Evolutionary conservation across 2,113 vertebrate species (phyloP), one percentile per base, ranked within the genome.

Genomic region (Clarias macrocephalus): DNA sequence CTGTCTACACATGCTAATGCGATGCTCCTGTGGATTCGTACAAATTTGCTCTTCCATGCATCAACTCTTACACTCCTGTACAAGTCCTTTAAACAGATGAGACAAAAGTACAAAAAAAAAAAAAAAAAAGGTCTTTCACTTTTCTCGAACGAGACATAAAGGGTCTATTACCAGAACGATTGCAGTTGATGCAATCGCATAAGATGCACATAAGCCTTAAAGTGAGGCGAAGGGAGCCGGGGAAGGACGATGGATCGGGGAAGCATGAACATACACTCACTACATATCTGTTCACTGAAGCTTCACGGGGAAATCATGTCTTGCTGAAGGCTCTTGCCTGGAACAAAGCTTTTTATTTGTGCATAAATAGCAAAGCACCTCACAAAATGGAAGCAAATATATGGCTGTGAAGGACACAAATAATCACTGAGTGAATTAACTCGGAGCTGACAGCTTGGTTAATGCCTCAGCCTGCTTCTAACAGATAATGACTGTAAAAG

Each of bases 1-100:
- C 92, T 94, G 93, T 94, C 93, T 92, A 87, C 91, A 92, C 91
- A 94, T 93, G 92, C 93, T 94, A 92, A 94, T 94, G 91, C 80
- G 87, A 91, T 75, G 80, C 56, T 84, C 57, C 85, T 83, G 72
- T 68, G 56, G 91, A 75, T 73, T 84, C 59, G 56, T 66, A 60
- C 30, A 87, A 92, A 93, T 80, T 88, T 16, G 77, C 54, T 89
- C 33, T 68, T 83, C 88, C 85, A 88, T 77, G 68, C 89, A 79
- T 81, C 56, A 88, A 56, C 52, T 79, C 75, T 15, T 56, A n/a
- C 1, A 59, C 60, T 59, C 72, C 88, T 82, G 84, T 83, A 85
- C 83, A 91, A 86, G 89, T 91, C 84, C 89, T 88, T 75, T 85
- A 81, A 88, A 86, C 60, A 88, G 73, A 60, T 72, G 18, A 81